Base-by-base conservation (phyloP, 2,797 vertebrate genomes). In the Podargus strigoides region DNA sequence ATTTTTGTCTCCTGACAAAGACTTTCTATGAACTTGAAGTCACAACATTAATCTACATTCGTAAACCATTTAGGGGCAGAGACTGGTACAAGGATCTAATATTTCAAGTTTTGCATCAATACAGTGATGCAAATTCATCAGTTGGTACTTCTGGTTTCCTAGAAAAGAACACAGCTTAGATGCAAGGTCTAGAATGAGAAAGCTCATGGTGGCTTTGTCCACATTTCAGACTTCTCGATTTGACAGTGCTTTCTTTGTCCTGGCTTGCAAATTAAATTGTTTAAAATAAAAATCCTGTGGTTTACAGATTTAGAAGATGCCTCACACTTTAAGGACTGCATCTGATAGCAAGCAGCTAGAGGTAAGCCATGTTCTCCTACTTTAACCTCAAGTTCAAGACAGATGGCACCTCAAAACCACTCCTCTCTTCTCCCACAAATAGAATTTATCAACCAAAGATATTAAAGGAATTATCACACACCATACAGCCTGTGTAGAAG, bases 31-130 rank as follows among this genome's bases (percentile, higher is more conserved):
- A 86, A 49, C 11, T 68, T 24, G 12, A 44, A 53, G 59, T 27
- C 1, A 1, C 5, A 8, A 34, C 9, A 3, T 9, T 16, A 8
- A 18, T 22, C 26, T 27, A 4, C 11, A 24, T 6, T 8, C 15
- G 6, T 16, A 21, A 87, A 49, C 9, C 28, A 13, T 11, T 17
- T 17, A 37, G 53, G 27, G 28, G 50, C 47, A 55, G 52, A 34
- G 50, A 30, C 10, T 2, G 12, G 12, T 41, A 47, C 64, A 47
- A 28, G 39, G 8, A 49, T 9, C 8, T 3, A 32, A 23, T 10
- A 34, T 22, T 66, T 62, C 15, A 8, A 73, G 16, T 37, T 80
- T 50, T 13, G 8, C 24, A 82, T 19, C 37, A 15, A 22, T 4
- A 36, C 17, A 81, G 34, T 23, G 41, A 47, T 42, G 13, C n/a